Evolutionary conservation across 1,140 invertebrate species (phyloP).

Genomic region (Doryteuthis pealeii): DNA sequence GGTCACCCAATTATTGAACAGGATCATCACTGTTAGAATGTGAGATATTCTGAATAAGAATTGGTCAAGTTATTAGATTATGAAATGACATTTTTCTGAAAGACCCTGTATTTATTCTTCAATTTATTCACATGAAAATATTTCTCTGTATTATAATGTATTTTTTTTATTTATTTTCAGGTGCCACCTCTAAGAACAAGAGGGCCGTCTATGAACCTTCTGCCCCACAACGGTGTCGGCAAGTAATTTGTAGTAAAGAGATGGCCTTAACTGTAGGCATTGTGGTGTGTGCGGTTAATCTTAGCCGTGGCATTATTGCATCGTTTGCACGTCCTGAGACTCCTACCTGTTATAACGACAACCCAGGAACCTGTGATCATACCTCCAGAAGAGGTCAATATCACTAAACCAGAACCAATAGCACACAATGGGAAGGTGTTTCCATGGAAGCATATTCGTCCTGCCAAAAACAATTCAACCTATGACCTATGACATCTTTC

Average conservation of each 20-base stretch:
- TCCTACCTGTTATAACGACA: too few relatives aligned
- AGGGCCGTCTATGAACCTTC: constrained; percentile 66
- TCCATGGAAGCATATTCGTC: constrained; percentile 84
- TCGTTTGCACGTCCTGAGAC: constrained; percentile 78
- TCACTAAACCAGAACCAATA: constrained; percentile 52
- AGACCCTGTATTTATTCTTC: too few relatives aligned
- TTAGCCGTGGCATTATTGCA: constrained; percentile 81
- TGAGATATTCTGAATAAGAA: too few relatives aligned
- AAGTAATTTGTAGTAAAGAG: constrained; percentile 84
- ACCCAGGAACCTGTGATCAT: too few relatives aligned
- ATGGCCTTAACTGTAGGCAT: constrained; percentile 78
- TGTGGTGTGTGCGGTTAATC: constrained; percentile 75
- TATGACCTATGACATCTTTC: constrained; percentile 81
- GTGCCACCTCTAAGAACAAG: constrained; percentile 70
- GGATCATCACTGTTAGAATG: too few relatives aligned
- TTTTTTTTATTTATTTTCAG: constrained; percentile 63
- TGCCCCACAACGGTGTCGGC: constrained; percentile 71
- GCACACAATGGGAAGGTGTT: constrained; percentile 76
- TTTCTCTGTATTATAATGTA: too few relatives aligned
- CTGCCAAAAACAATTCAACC: constrained; percentile 78
- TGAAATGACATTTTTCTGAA: too few relatives aligned
- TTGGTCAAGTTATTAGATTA: too few relatives aligned
- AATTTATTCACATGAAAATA: too few relatives aligned
- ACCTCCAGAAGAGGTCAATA: too few relatives aligned
- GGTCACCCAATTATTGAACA: too few relatives aligned